Evolutionary conservation across 2,113 vertebrate genomes (phyloP).

Genomic region (Sitta europaea): DNA sequence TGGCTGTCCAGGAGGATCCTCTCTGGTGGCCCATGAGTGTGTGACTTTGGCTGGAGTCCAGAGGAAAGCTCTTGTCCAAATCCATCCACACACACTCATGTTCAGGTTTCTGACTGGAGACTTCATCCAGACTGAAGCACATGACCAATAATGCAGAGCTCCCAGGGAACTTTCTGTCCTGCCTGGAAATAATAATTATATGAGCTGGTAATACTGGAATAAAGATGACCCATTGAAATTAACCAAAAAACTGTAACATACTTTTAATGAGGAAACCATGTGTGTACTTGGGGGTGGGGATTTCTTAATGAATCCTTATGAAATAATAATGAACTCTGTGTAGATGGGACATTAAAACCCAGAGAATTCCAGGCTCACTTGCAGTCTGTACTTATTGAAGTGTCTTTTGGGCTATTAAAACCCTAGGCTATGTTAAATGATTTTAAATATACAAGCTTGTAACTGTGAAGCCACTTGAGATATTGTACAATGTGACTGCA

Average conservation of each 20-base stretch:
- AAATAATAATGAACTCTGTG: not conserved
- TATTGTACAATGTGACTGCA: not conserved
- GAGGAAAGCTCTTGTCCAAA: not conserved
- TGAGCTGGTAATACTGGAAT: not conserved
- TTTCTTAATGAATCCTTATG: not conserved
- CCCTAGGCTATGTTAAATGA: not conserved
- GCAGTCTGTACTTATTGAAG: not conserved
- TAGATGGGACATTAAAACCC: not conserved
- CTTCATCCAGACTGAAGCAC: not conserved
- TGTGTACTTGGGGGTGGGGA: not conserved
- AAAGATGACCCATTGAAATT: not conserved
- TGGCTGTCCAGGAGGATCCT: not conserved
- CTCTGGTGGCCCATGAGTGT: not conserved
- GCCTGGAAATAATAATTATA: too few relatives aligned
- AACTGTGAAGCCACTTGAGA: constrained; percentile 10
- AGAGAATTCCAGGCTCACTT: not conserved
- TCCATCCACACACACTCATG: not conserved
- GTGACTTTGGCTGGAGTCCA: not conserved
- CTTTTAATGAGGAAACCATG: not conserved
- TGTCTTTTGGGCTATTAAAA: constrained; percentile 5
- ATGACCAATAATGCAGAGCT: not conserved
- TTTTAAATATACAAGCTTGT: not conserved
- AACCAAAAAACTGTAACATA: not conserved
- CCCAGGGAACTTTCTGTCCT: not conserved
- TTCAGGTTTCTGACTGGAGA: not conserved